Percentiles rank a stretch among this genome's conserved stretches.
Evolutionary conservation across 1,140 invertebrate species (phyloP).

Genomic region (Hycleus cichorii): DNA sequence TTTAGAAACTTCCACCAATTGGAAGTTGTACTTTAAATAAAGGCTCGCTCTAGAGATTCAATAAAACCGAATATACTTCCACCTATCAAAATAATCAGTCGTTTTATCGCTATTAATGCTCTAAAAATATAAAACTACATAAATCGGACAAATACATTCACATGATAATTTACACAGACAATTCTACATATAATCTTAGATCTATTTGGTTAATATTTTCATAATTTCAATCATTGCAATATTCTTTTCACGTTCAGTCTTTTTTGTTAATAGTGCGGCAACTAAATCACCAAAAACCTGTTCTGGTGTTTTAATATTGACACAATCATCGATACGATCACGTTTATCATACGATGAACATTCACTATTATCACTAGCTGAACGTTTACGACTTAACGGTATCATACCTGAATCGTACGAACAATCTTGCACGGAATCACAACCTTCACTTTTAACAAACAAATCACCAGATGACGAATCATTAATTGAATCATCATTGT

Average conservation of each 20-base stretch:
- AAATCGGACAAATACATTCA: not conserved
- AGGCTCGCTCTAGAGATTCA: too few relatives aligned
- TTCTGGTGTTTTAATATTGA: conserved; percentile 21
- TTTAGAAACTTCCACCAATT: too few relatives aligned
- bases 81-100: too few relatives aligned
- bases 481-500: conserved; percentile 17
- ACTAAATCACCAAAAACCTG: conserved; percentile 30
- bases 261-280: conserved; percentile 24
- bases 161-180: not conserved
- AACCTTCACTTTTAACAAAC: conserved; percentile 19
- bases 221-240: conserved; percentile 33
- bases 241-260: conserved; percentile 29
- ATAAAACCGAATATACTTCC: too few relatives aligned
- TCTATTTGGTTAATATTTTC: conserved; percentile 26
- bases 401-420: conserved; percentile 3
- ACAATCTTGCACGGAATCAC: conserved; percentile 13
- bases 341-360: conserved; percentile 8
- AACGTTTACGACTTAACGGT: conserved; percentile 9
- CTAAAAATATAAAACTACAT: too few relatives aligned
- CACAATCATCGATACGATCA: conserved; percentile 7
- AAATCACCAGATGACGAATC: conserved; percentile 15
- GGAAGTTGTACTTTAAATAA: too few relatives aligned
- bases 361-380: conserved; percentile 20
- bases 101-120: too few relatives aligned
- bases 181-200: not conserved